Conservation (phyloP, 2,113 vertebrate genomes). For the Pseudopipra pipra region DNA sequence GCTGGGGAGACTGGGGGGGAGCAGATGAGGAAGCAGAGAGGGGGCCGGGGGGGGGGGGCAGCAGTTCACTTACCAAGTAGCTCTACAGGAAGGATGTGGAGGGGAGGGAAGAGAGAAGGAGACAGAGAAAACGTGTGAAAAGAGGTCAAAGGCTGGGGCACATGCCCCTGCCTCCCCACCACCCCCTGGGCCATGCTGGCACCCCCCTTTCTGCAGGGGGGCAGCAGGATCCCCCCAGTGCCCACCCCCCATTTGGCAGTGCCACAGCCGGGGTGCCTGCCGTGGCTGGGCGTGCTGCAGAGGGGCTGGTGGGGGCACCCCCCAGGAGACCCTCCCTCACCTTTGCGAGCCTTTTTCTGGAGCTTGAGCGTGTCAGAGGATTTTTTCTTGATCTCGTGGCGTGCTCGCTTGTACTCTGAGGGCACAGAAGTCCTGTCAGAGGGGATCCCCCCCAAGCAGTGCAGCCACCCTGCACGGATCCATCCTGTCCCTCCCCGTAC, state of each 20-base stretch:
- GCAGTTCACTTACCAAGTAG: conserved; percentile 82
- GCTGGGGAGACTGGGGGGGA: not conserved
- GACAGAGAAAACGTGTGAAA: conserved; percentile 76
- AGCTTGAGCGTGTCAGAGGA: conserved; percentile 95
- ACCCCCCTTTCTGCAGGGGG: not conserved
- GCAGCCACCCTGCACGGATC: rapidly evolving
- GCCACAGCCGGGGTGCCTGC: not conserved
- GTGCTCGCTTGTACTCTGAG: conserved; percentile 94
- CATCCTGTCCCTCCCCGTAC: not conserved
- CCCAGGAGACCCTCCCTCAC: conserved; percentile 56
- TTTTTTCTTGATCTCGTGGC: conserved; percentile 98
- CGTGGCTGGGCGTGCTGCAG: not conserved
- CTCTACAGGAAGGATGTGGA: conserved; percentile 82
- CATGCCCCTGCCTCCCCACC: not conserved
- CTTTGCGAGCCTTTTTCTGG: conserved; percentile 98
- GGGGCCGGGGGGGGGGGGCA: not conserved
- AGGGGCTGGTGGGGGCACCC: not conserved
- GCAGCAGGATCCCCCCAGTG: not conserved
- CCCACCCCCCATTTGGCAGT: not conserved
- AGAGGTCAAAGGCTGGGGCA: conserved; percentile 51
- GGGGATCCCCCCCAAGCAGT: rapidly evolving
- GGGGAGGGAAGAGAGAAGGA: conserved; percentile 54
- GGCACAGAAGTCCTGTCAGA: not conserved
- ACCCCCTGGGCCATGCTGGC: not conserved
- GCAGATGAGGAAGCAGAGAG: conserved; percentile 41